phyloP scores from a whole-genome alignment of 2,113 vertebrate species.

The Micronycteris hirsuta region DNA sequence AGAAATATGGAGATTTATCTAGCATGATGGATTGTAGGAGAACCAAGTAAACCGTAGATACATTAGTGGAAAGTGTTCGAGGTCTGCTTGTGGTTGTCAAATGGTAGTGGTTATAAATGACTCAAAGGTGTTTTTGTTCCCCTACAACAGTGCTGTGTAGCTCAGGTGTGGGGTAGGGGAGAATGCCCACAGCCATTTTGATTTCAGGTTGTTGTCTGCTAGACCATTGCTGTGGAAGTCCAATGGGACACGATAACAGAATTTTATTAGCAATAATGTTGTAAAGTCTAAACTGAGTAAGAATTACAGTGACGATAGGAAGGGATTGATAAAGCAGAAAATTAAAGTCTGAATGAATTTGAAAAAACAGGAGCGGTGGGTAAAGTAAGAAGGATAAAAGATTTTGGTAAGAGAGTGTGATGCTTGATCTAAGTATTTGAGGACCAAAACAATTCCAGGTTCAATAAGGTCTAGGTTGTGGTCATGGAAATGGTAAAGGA shows the following conservation, averaged over 20 bases:
- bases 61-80: neutral
- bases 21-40: neutral
- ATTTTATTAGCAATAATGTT: neutral
- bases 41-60: neutral
- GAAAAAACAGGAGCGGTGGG: neutral
- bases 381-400: neutral
- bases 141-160: neutral
- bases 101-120: neutral
- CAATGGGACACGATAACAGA: neutral
- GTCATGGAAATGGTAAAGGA: neutral
- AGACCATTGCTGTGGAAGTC: neutral
- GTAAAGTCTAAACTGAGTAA: neutral
- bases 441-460: neutral
- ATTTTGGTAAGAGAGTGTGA: neutral
- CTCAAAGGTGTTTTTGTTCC: neutral
- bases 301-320: neutral
- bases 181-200: neutral
- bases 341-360: neutral
- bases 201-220: neutral
- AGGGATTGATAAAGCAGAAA: neutral
- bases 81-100: neutral
- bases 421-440: neutral
- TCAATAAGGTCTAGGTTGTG: neutral
- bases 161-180: neutral
- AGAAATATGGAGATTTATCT: neutral